Evolutionary conservation across 2,888 invertebrate genomes (phyloP).

Genomic region (Bimastos eiseni): DNA sequence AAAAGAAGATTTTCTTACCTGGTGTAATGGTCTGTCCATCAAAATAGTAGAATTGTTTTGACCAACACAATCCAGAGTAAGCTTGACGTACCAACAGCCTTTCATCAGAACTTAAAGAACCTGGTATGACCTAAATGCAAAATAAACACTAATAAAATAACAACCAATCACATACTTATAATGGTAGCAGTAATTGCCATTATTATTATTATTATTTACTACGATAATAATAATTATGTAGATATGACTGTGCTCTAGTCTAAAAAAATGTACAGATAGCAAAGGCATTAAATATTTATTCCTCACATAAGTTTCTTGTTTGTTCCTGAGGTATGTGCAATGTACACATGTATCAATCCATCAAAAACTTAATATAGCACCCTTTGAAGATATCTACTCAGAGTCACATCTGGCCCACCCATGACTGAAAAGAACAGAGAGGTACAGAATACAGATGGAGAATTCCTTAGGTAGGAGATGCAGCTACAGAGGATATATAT

Average conservation of each 20-base stretch:
- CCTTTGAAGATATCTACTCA: too few relatives aligned
- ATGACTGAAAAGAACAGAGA: too few relatives aligned
- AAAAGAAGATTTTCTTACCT: background rate
- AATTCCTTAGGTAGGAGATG: too few relatives aligned
- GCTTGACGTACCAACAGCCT: conserved; percentile 55
- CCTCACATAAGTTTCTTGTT: too few relatives aligned
- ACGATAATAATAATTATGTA: background rate
- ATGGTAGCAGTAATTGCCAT: background rate
- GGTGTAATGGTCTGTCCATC: conserved; percentile 37
- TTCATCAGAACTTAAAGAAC: conserved; percentile 43
- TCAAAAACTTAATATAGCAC: too few relatives aligned
- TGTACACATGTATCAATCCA: too few relatives aligned
- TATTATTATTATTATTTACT: background rate
- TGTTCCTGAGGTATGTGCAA: too few relatives aligned
- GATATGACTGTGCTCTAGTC: background rate
- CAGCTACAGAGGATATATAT: too few relatives aligned
- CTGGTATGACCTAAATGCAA: conserved; percentile 42
- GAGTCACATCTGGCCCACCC: too few relatives aligned
- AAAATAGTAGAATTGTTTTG: conserved; percentile 61
- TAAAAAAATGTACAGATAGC: background rate
- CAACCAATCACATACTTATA: background rate
- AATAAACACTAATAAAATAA: background rate
- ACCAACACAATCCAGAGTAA: conserved; percentile 61
- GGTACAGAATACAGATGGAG: too few relatives aligned
- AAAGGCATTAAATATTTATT: background rate